These are phyloP conservation scores for Toxotes jaculatrix DNA, from an alignment of 2,113 vertebrate species.

Conservation along the genomic window DNA sequence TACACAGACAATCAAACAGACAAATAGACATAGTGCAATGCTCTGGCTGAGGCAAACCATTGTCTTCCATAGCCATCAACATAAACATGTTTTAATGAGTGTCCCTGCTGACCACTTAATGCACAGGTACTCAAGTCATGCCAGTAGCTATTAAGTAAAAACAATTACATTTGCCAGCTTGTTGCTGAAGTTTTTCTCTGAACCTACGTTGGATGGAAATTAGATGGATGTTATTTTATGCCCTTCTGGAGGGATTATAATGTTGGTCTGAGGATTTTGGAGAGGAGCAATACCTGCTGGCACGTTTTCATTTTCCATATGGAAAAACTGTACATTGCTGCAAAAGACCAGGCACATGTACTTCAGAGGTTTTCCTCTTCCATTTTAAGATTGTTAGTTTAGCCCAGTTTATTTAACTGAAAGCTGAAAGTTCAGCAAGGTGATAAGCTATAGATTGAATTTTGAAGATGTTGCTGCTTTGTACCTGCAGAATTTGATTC, in stretches of 20 bases:
- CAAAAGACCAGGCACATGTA: background rate
- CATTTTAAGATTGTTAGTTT: background rate
- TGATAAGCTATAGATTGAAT: background rate
- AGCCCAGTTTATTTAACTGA: background rate
- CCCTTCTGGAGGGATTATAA: background rate
- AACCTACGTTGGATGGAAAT: background rate
- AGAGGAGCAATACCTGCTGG: background rate
- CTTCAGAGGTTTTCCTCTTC: background rate
- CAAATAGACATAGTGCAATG: background rate
- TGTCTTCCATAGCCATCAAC: background rate
- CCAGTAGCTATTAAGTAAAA: background rate
- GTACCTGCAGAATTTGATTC: background rate
- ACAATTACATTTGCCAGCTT: background rate
- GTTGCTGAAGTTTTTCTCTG: background rate
- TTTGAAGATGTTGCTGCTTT: background rate
- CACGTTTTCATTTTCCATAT: background rate
- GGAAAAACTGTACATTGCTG: background rate
- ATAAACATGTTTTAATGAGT: background rate
- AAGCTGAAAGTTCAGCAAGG: background rate
- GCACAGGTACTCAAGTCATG: background rate
- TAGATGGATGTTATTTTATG: background rate
- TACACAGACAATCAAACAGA: background rate
- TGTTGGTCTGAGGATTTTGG: background rate
- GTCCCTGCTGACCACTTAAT: background rate
- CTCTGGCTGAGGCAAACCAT: background rate